Evolutionary conservation across 2,797 vertebrate genomes (phyloP).

Genomic region (Tauraco hartlaubi): DNA sequence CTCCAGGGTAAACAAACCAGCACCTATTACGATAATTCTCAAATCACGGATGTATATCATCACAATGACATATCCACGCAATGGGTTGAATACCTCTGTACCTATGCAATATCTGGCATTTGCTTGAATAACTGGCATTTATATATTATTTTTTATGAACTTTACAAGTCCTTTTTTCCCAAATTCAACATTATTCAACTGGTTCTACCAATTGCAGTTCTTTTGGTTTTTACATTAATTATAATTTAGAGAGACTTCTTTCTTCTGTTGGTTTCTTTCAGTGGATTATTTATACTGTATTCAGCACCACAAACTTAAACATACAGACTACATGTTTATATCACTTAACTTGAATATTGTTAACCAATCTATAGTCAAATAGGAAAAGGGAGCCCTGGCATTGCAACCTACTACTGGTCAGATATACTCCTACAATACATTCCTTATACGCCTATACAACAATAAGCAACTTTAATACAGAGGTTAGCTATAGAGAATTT

Average conservation of each 20-base stretch:
- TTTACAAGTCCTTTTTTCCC: background rate
- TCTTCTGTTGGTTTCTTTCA: background rate
- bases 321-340: background rate
- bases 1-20: background rate
- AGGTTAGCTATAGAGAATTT: background rate
- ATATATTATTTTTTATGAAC: rapidly evolving
- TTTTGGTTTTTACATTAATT: background rate
- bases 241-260: background rate
- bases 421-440: background rate
- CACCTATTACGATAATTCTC: background rate
- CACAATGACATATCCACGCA: background rate
- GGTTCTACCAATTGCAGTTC: background rate
- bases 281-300: background rate
- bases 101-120: background rate
- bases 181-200: background rate
- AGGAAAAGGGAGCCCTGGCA: background rate
- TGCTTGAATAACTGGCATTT: background rate
- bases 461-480: background rate
- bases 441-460: background rate
- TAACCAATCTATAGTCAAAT: background rate
- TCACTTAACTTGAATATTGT: background rate
- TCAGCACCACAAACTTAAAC: background rate
- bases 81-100: background rate
- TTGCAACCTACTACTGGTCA: background rate
- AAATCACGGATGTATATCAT: background rate